Evolutionary conservation across 2,888 invertebrate genomes (phyloP), one percentile per base, ranked within the genome.

Genomic region (Tenthredo mesomela): DNA sequence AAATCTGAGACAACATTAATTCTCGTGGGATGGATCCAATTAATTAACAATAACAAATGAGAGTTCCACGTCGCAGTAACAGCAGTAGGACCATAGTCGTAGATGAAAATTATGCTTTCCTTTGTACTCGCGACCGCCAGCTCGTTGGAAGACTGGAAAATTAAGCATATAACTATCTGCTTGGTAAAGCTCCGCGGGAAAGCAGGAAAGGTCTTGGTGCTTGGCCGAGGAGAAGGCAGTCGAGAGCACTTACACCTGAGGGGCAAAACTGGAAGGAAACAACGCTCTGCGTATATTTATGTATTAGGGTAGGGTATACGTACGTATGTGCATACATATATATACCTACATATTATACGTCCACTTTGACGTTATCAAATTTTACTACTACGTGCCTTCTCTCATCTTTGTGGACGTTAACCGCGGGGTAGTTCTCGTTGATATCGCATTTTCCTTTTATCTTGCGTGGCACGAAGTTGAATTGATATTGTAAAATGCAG

Each of bases 151-250:
- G 5, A 29, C 67, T 67, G 67, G 67, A 33, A 67, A 67, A 67
- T 67, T 67, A 33, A 67, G 67, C 67, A 67, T 67, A 67, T 33
- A 67, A 67, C 67, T 67, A 67, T 67, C 67, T 67, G 67, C 67
- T 67, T 33, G 67, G 54, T 18, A 67, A 67, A 67, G 67, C 67
- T 43, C n/a, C 4, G 43, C n/a, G 73, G 73, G 43, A 73, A 73
- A 40, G 67, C 71, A 73, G 71, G 77, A 77, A 54, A 77, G 54
- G 77, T 50, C 77, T 54, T 54, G 77, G 77, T 77, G 77, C 77
- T 77, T 77, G 77, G 50, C 54, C 50, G 47, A 77, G 77, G 77
- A 77, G 54, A 77, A 50, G 73, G 21, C 43, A 73, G 73, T 73
- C 73, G 43, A 73, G 73, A 21, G 43, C 43, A 40, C 73, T 73